phyloP scores from a whole-genome alignment of 2,888 invertebrate species.

The Campopleginae sp. region DNA sequence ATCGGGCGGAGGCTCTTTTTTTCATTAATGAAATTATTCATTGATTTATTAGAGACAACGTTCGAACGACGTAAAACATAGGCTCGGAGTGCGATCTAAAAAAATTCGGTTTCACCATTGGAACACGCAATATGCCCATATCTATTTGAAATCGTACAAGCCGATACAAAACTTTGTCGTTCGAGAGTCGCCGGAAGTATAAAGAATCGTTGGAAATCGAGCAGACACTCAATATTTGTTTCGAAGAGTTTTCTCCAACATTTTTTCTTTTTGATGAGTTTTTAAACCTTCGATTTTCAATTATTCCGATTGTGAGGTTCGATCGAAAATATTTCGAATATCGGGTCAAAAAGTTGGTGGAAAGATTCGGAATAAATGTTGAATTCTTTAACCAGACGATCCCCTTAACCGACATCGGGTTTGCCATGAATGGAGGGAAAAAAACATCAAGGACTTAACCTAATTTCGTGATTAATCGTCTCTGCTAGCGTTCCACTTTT shows the following conservation, averaged over 20 bases:
- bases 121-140: not conserved
- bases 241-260: too few species aligned
- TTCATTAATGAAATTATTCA: not conserved
- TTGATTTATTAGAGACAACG: not conserved
- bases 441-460: conserved; percentile 6
- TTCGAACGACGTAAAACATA: not conserved
- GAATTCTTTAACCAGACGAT: not conserved
- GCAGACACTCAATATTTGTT: not conserved
- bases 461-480: not conserved
- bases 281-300: too few species aligned
- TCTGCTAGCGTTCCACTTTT: not conserved
- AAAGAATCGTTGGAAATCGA: not conserved
- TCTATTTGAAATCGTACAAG: not conserved
- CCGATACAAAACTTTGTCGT: not conserved
- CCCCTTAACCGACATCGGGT: not conserved
- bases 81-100: not conserved
- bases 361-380: not conserved
- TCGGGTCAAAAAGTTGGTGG: not conserved
- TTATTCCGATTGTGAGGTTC: not conserved
- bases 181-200: not conserved
- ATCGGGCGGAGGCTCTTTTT: not conserved
- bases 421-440: not conserved
- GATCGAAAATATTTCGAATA: not conserved
- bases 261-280: too few species aligned
- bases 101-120: not conserved